These are phyloP conservation scores for Drosophila infuscata DNA, from an alignment of 2,888 invertebrate genomes.

Conservation along the genomic window DNA sequence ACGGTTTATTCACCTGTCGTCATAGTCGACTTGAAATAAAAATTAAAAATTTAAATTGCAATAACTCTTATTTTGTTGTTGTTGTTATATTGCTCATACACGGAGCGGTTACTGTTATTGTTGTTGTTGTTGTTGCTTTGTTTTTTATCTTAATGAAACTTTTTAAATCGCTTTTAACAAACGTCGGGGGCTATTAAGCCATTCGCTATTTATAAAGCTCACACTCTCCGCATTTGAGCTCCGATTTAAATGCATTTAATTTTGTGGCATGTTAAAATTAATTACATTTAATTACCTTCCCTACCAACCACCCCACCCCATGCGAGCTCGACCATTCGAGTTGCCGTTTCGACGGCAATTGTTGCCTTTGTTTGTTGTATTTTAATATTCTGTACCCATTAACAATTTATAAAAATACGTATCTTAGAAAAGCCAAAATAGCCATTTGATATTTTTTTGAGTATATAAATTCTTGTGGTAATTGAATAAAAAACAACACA, in stretches of 20 bases:
- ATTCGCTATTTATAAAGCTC: conserved; percentile 71
- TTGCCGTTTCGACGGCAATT: conserved; percentile 61
- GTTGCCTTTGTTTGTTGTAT: conserved; percentile 21
- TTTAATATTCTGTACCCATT: conserved; percentile 18
- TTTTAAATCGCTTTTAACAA: conserved; percentile 76
- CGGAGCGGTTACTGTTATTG: conserved; percentile 26
- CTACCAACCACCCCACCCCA: conserved; percentile 6
- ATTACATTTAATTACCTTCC: conserved; percentile 77
- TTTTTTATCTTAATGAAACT: conserved; percentile 80
- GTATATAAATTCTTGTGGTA: neutral
- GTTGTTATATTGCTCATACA: conserved; percentile 36
- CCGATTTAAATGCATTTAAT: conserved; percentile 77
- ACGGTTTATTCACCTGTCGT: conserved; percentile 78
- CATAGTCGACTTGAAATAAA: conserved; percentile 61
- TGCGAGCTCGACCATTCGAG: conserved; percentile 29
- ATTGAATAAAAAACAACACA: neutral
- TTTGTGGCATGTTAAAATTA: conserved; percentile 78
- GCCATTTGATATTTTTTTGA: neutral
- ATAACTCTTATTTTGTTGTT: conserved; percentile 58
- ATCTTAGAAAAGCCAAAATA: neutral
- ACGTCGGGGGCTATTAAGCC: conserved; percentile 64
- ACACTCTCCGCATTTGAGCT: conserved; percentile 68
- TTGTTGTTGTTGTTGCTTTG: conserved; percentile 37
- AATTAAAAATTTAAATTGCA: conserved; percentile 76
- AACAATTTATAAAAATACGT: neutral